Percentiles rank a stretch among this genome's conserved stretches.
phyloP scores from a whole-genome alignment of 2,888 invertebrate genomes.

The Caenorhabditis afra region DNA sequence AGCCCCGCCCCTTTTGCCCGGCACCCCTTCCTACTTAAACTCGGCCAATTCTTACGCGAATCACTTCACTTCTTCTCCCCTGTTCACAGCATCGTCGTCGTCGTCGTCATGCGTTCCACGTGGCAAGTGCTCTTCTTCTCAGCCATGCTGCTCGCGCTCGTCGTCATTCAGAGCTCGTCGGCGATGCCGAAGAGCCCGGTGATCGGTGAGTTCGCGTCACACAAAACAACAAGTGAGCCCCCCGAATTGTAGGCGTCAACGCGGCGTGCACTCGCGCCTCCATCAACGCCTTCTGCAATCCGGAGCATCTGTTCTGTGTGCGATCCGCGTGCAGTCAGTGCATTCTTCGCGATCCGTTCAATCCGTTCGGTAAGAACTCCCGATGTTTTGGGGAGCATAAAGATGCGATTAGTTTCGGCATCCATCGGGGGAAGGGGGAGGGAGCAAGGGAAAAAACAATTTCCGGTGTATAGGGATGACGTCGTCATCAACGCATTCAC shows the following conservation, averaged over 20 bases:
- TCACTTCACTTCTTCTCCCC: too few relatives aligned
- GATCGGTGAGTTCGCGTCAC: constrained; percentile 21
- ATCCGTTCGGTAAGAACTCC: constrained; percentile 48
- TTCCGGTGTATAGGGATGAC: too few relatives aligned
- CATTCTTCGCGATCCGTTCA: constrained; percentile 57
- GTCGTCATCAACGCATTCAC: too few relatives aligned
- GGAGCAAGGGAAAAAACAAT: too few relatives aligned
- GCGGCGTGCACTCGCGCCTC: constrained; percentile 36
- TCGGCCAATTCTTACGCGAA: too few relatives aligned
- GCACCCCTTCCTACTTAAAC: too few relatives aligned
- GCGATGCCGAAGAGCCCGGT: constrained; percentile 46
- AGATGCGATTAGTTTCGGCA: too few relatives aligned
- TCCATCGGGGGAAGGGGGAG: too few relatives aligned
- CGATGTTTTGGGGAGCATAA: too few relatives aligned
- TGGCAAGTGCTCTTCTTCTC: too few relatives aligned
- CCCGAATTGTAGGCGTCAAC: constrained; percentile 27
- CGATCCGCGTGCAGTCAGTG: constrained; percentile 58
- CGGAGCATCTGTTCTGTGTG: constrained; percentile 47
- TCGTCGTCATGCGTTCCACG: not conserved
- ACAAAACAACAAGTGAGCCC: not conserved
- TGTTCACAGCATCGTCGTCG: not conserved
- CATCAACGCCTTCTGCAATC: constrained; percentile 47
- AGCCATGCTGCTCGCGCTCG: too few relatives aligned
- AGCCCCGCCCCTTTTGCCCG: too few relatives aligned
- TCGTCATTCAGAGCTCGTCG: not conserved